phyloP scores from a whole-genome alignment of 2,113 vertebrate genomes.

The Barnardius zonarius region DNA sequence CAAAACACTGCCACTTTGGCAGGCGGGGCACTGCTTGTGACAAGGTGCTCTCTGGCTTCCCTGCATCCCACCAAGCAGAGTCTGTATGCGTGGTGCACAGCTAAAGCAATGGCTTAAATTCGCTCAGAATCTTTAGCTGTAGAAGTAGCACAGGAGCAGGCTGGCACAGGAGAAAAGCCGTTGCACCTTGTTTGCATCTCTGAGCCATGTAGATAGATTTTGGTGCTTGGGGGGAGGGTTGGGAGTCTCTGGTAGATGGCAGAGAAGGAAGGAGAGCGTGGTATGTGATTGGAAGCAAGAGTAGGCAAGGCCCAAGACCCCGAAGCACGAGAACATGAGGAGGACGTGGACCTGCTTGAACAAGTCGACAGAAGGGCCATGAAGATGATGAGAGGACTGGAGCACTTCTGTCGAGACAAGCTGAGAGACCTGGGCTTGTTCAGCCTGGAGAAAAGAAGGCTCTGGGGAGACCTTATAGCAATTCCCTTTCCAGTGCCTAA shows the following conservation, averaged over 20 bases:
- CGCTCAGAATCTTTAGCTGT: not conserved
- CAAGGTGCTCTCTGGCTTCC: not conserved
- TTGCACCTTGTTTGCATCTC: not conserved
- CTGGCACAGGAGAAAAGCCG: rapidly evolving
- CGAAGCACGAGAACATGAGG: not conserved
- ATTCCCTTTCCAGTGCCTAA: not conserved
- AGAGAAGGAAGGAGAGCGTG: not conserved
- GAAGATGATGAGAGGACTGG: not conserved
- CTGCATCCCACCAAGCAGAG: rapidly evolving
- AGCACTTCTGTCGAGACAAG: not conserved
- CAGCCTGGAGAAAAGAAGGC: not conserved
- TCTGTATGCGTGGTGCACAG: not conserved
- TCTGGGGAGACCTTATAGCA: not conserved
- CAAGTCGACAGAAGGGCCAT: not conserved
- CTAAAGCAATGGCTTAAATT: not conserved
- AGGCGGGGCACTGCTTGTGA: not conserved
- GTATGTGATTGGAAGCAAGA: rapidly evolving
- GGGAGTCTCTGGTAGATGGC: not conserved
- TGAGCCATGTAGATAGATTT: not conserved
- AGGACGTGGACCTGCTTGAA: not conserved
- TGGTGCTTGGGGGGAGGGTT: not conserved
- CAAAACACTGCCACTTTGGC: not conserved
- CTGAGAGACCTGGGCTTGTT: not conserved
- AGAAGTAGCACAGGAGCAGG: not conserved
- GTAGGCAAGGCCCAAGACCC: not conserved